Evolutionary conservation across 2,797 vertebrate genomes (phyloP), one percentile per base, ranked within the genome.

Genomic region (Sebastes glaucus): DNA sequence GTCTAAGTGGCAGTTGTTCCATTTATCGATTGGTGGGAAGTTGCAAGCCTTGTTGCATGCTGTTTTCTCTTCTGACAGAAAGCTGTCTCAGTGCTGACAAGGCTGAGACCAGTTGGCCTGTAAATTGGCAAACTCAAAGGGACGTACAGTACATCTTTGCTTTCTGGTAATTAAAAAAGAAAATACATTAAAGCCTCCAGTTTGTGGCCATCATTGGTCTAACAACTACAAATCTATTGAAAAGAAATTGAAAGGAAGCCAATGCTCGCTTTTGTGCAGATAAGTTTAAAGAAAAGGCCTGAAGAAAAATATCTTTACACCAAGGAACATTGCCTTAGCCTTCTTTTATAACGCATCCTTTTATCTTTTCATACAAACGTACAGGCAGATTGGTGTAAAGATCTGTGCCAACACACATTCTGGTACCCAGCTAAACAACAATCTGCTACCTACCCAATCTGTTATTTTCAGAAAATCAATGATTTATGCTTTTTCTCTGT

Each of bases 1-100:
- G 83, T 75, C 86, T 84, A 85, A 89, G 86, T 88, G 83, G 85
- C 88, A 85, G 81, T 89, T 90, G 85, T 89, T 93, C 88, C 71
- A 86, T 92, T 77, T 88, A 90, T 86, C 49, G 86, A 87, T 86
- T 78, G 86, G 87, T 87, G 62, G 33, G 73, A 85, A 78, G 82
- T 86, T 86, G 61, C 65, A 57, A 80, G 67, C 74, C 78, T 73
- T 81, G 72, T 83, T 86, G 74, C 71, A 27, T 76, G 59, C 81
- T 65, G 65, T 84, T 83, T 86, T 78, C 38, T 83, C 38, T 14
- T 55, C 78, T 71, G 46, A 78, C 56, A 60, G 32, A 81, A 83
- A 84, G 71, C 63, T 75, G 82, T 71, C 28, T 74, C 77, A 77
- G 71, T 53, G 80, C 84, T 85, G 87, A 84, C 71, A 60, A 83